Conservation (phyloP, 2,888 invertebrate species). For the Timandra comae region DNA sequence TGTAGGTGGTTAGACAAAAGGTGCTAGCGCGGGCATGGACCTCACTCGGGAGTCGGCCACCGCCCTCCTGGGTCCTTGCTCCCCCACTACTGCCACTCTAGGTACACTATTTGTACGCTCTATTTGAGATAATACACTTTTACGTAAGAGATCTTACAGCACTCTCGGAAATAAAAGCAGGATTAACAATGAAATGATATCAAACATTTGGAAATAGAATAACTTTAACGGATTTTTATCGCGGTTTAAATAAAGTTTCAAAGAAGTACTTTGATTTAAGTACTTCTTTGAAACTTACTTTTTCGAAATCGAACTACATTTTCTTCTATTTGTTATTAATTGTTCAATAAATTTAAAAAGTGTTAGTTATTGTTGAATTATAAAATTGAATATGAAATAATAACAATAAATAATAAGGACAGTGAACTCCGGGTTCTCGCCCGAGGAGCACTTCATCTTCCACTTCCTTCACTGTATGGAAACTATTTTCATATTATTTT, state of each 20-base stretch:
- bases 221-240: no score
- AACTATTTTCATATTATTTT: slow-evolving; percentile 45
- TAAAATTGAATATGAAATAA: no score
- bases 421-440: slow-evolving; percentile 24
- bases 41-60: slow-evolving; percentile 44
- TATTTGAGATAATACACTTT: slow-evolving; percentile 52
- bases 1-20: slow-evolving; percentile 46
- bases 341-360: no score
- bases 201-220: no score
- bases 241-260: no score
- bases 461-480: slow-evolving; percentile 28
- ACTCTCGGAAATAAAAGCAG: slow-evolving; percentile 35
- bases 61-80: slow-evolving; percentile 51
- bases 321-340: no score
- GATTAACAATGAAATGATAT: neutral
- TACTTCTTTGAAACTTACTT: no score
- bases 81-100: slow-evolving; percentile 20
- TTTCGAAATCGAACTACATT: no score
- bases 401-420: slow-evolving; percentile 9
- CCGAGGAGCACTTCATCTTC: slow-evolving; percentile 21
- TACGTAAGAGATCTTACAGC: slow-evolving; percentile 51
- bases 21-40: slow-evolving; percentile 53
- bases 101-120: slow-evolving; percentile 33
- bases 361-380: no score
- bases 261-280: no score